These are phyloP conservation scores for Orthonevra nobilis DNA, from an alignment of 2,888 invertebrate species.

Conservation along the genomic window DNA sequence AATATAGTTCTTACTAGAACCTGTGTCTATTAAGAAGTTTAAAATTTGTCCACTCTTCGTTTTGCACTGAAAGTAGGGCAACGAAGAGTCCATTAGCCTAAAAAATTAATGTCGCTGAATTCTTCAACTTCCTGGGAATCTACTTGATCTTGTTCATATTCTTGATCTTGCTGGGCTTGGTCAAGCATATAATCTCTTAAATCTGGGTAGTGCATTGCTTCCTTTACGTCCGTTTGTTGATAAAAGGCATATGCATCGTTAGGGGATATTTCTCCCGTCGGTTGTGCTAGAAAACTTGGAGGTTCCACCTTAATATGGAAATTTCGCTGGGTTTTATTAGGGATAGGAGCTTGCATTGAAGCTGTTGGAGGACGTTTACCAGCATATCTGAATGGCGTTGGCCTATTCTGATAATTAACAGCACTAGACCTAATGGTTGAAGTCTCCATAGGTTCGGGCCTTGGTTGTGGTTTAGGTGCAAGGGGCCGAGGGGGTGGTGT, in stretches of 20 bases:
- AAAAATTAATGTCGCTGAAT: conserved; percentile 34
- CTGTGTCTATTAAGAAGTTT: background rate
- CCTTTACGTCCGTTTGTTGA: background rate
- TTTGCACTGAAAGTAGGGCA: no score
- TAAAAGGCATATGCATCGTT: conserved; percentile 9
- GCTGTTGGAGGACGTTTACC: conserved; percentile 13
- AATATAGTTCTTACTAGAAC: conserved; percentile 13
- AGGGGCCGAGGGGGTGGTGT: conserved; percentile 2
- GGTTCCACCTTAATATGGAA: conserved; percentile 3
- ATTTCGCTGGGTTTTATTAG: conserved; percentile 14
- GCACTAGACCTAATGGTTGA: conserved; percentile 15
- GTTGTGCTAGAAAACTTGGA: background rate
- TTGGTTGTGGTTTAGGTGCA: conserved; percentile 25
- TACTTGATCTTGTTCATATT: background rate
- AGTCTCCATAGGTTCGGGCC: conserved; percentile 25
- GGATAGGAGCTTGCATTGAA: conserved; percentile 17
- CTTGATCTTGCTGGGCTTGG: background rate
- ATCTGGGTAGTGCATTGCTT: conserved; percentile 12
- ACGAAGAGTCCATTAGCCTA: conserved; percentile 21
- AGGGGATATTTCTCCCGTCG: conserved; percentile 17
- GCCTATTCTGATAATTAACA: conserved; percentile 30
- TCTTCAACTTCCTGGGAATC: background rate
- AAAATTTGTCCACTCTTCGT: no score
- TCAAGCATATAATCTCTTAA: background rate
- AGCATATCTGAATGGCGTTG: conserved; percentile 14